These are phyloP conservation scores for Tetranychus piercei DNA, from an alignment of 2,888 invertebrate genomes.

Conservation along the genomic window DNA sequence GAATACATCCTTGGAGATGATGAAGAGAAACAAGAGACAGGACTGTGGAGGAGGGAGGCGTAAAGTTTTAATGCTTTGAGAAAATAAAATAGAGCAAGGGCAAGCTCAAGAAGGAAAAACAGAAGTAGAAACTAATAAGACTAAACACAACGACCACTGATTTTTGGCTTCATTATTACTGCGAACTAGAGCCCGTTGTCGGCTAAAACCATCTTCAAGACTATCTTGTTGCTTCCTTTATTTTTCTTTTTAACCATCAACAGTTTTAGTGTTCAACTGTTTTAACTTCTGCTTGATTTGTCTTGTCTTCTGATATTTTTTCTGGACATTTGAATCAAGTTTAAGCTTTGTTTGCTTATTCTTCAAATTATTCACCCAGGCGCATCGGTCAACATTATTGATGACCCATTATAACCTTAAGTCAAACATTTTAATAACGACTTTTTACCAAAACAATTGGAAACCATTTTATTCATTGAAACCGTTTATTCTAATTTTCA, in stretches of 20 bases:
- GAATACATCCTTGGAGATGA: background rate
- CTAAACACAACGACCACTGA: background rate
- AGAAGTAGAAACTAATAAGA: background rate
- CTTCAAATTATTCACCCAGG: background rate
- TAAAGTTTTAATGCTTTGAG: background rate
- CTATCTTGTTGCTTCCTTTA: background rate
- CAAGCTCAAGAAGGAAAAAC: background rate
- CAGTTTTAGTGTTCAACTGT: background rate
- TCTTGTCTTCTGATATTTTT: background rate
- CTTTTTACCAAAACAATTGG: background rate
- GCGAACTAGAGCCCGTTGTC: background rate
- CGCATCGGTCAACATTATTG: background rate
- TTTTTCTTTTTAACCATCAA: background rate
- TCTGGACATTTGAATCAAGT: background rate
- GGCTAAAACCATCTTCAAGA: background rate
- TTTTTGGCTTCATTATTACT: background rate
- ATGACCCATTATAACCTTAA: background rate
- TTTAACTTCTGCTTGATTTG: no score
- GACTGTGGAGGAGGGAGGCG: background rate
- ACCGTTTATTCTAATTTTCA: background rate
- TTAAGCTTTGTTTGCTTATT: background rate
- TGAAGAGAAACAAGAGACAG: background rate
- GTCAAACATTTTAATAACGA: background rate
- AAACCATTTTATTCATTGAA: background rate
- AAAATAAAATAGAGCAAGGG: conserved; percentile 1